Base-by-base conservation (phyloP, 2,888 invertebrate genomes). In the Microctonus aethiopoides region DNA sequence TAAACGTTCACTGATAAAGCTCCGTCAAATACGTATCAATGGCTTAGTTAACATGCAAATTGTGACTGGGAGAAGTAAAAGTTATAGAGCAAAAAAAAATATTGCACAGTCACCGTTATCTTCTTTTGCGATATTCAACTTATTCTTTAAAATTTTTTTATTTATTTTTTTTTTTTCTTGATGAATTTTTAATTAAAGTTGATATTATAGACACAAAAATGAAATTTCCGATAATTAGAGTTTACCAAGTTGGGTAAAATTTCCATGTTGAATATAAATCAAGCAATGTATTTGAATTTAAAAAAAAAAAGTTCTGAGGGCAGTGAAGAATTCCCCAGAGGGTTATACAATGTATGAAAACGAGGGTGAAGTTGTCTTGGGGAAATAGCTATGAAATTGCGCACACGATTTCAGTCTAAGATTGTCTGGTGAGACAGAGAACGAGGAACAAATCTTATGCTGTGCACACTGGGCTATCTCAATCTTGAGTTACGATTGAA, bases 401-500 rank as follows among this genome's bases (percentile, higher is more conserved):
- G 65, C n/a, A 32, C 56, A 65, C 56, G 56, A 65, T 65, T 34
- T 36, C 20, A 22, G 20, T 29, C 51, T 51, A 26, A 65, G 65
- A 65, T 65, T 65, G 65, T 26, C 63, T 36, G 13, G 36, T 20
- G 26, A 39, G 26, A 65, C 56, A 56, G 16, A n/a, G 16, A 39
- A 65, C 46, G 46, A 66, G 54, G 67, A 72, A 74, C 67, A 70
- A 72, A 74, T 74, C 69, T 67, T 59, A 70, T 61, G 71, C 54
- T 68, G 65, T 39, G 67, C 68, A 64, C 61, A 74, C 56, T 65
- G 66, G 32, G 24, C 57, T 68, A 73, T 72, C 75, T 67, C 71
- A 67, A 75, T 74, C 71, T 72, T 70, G 62, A 71, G 62, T 71
- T 73, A 74, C 70, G 72, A 70, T 67, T 41, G 13, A 16, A 71